A percentile compares a stretch with the other conserved stretches of the same genome.
Evolutionary conservation across 1,140 invertebrate genomes (phyloP).

Genomic region (Eriocheir sinensis): DNA sequence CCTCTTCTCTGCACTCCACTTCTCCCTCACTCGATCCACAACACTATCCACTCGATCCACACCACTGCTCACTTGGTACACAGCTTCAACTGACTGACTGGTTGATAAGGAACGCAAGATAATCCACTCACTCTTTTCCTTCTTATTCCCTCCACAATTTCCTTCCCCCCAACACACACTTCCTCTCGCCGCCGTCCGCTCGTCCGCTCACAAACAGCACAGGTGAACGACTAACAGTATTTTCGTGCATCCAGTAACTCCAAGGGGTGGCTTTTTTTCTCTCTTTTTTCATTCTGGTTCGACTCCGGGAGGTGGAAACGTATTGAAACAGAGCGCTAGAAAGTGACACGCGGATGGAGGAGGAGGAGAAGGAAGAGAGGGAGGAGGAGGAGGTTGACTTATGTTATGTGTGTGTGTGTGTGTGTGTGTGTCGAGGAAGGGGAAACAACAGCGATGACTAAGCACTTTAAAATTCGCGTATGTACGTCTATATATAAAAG

Average conservation of each 20-base stretch:
- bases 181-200: background rate
- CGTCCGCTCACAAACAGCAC: background rate
- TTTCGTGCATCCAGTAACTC: background rate
- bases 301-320: background rate
- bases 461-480: constrained; percentile 1
- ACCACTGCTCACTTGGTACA: background rate
- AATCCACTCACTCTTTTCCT: background rate
- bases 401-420: background rate
- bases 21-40: too few species aligned
- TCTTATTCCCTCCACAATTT: background rate
- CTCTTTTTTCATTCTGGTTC: background rate
- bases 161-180: too few species aligned
- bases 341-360: background rate
- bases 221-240: constrained; percentile 12
- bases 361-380: background rate
- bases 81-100: background rate
- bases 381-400: background rate
- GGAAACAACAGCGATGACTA: background rate
- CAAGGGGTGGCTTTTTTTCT: background rate
- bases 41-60: background rate
- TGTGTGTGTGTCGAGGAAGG: background rate
- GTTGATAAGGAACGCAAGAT: background rate
- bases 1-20: too few species aligned
- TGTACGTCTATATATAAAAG: too few species aligned
- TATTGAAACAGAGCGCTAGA: constrained; percentile 53